These are phyloP conservation scores for Montipora capitata DNA, from an alignment of 92 coral and sea anemone genomes.

Conservation along the genomic window DNA sequence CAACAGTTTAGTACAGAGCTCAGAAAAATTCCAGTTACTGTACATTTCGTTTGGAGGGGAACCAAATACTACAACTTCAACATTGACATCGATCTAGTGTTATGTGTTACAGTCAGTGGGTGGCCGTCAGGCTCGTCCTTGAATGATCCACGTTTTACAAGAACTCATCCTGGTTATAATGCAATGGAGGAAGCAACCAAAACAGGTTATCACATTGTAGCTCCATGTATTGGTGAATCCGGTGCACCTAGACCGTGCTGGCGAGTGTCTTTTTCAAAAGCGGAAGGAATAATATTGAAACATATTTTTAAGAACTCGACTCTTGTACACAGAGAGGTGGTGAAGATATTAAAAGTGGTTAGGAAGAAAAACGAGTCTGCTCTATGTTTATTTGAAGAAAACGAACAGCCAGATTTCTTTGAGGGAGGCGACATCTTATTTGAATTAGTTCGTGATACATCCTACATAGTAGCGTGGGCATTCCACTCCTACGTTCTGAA, in stretches of 20 bases:
- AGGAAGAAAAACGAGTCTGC: constrained; percentile 52
- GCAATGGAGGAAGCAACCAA: constrained; percentile 25
- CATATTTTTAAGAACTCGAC: constrained; percentile 29
- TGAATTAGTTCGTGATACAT: neutral
- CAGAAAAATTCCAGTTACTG: constrained; percentile 73
- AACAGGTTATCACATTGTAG: constrained; percentile 65
- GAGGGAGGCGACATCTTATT: no score
- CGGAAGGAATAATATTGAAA: constrained; percentile 66
- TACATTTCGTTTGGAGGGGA: constrained; percentile 63
- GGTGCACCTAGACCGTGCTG: constrained; percentile 69
- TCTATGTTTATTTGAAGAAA: constrained; percentile 13
- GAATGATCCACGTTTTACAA: neutral
- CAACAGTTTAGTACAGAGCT: constrained; percentile 41
- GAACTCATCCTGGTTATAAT: constrained; percentile 54
- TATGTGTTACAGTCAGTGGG: constrained; percentile 58
- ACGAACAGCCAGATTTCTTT: no score
- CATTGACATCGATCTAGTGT: constrained; percentile 55
- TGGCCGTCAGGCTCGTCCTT: constrained; percentile 67
- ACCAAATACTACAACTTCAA: constrained; percentile 37
- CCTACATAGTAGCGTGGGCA: constrained; percentile 56
- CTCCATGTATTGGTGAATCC: constrained; percentile 73
- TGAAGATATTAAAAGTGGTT: constrained; percentile 60
- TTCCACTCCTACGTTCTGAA: constrained; percentile 73
- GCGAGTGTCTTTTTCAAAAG: constrained; percentile 72
- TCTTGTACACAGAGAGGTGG: constrained; percentile 46